Evolutionary conservation across 1,140 invertebrate species (phyloP), one percentile per base, ranked within the genome.

Genomic region (Ceratitis capitata): DNA sequence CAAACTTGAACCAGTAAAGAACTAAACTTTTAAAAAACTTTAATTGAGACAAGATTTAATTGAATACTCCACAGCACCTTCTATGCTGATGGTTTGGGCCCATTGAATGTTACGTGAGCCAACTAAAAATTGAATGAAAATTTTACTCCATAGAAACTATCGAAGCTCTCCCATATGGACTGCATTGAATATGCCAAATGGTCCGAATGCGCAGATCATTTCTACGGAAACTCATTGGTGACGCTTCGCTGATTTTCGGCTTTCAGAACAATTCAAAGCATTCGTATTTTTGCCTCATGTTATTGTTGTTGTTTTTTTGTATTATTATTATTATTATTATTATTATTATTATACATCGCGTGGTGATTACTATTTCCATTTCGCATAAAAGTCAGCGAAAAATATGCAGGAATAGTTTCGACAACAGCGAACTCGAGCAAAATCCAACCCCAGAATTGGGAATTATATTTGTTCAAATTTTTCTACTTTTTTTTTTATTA

Each of bases 161-260:
- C n/a, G n/a, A n/a, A n/a, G n/a, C n/a, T n/a, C n/a, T n/a, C n/a
- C n/a, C n/a, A n/a, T n/a, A n/a, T n/a, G 23, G 29, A 26, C 14
- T 61, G 29, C 29, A 61, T 9, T n/a, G 58, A 9, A 14, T 4
- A 32, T 32, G 29, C n/a, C 29, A 42, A 84, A 61, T 29, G 53
- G 32, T 29, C 12, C 14, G 61, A 39, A 39, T 39, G 61, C 61
- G 58, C 58, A 61, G 23, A 61, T 29, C 58, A 9, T 23, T 39
- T 69, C 88, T 89, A 88, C 89, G 89, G 89, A 91, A 90, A 89
- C 89, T 89, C 89, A 91, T 91, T 91, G 89, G 89, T 85, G 89
- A 91, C 88, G 89, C 89, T 90, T 89, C 89, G 89, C 89, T 91
- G 89, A 86, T 87, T 56, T 29, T 74, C 35, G 47, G 47, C 47